phyloP scores from a whole-genome alignment of 2,797 vertebrate genomes.

The Cossypha polioptera region DNA sequence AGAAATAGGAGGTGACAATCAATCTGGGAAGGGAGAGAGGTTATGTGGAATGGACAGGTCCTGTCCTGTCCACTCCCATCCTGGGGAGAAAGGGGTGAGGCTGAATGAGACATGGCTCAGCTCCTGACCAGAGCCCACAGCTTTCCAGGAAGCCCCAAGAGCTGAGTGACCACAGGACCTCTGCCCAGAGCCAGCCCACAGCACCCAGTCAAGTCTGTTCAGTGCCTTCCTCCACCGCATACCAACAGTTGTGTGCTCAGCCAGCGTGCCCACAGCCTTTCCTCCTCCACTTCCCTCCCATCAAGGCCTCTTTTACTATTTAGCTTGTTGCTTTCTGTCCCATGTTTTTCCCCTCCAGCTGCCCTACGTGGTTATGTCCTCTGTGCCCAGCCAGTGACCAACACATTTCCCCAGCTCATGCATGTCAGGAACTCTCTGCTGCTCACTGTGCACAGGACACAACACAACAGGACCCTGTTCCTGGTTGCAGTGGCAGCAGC shows the following conservation, averaged over 20 bases:
- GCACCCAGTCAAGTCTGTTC: background rate
- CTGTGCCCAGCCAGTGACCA: background rate
- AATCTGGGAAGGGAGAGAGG: background rate
- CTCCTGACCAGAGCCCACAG: background rate
- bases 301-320: background rate
- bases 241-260: background rate
- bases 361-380: background rate
- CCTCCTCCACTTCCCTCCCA: background rate
- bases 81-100: background rate
- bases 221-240: background rate
- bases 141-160: background rate
- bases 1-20: background rate
- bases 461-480: background rate
- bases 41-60: background rate
- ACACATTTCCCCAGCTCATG: background rate
- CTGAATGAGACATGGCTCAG: background rate
- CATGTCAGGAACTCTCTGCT: background rate
- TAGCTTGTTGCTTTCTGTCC: background rate
- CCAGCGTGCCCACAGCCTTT: accelerated
- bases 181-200: background rate
- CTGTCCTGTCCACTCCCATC: background rate
- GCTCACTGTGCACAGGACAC: background rate
- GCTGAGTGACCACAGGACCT: background rate
- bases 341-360: background rate
- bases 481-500: background rate